These are phyloP conservation scores for Chirona hameri DNA, from an alignment of 2,888 invertebrate genomes.

Conservation along the genomic window DNA sequence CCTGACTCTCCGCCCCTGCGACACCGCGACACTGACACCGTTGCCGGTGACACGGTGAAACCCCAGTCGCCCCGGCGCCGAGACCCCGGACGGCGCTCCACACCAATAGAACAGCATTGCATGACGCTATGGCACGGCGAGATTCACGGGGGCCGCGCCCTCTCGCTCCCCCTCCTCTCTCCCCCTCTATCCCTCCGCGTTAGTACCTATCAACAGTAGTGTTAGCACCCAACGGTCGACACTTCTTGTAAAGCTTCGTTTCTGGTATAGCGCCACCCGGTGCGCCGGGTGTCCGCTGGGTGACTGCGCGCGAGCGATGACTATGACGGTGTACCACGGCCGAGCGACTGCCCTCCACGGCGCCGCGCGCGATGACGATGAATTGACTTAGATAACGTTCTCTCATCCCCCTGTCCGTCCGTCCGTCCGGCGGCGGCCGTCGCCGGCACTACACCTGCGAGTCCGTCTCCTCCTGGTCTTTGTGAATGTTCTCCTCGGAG, in stretches of 20 bases:
- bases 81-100: not conserved
- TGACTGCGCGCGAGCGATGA: not conserved
- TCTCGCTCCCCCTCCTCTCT: too few species aligned
- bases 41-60: too few species aligned
- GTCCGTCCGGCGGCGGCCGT: not conserved
- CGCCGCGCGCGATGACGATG: not conserved
- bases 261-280: not conserved
- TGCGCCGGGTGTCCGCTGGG: not conserved
- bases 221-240: not conserved
- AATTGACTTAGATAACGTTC: not conserved
- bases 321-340: not conserved
- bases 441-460: not conserved
- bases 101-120: not conserved
- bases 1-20: not conserved
- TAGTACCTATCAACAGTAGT: not conserved
- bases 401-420: too few species aligned
- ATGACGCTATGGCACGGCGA: not conserved
- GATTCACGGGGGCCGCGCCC: not conserved
- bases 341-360: not conserved
- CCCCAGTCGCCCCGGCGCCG: too few species aligned
- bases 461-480: not conserved
- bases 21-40: not conserved
- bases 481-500: conserved; percentile 5
- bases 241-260: not conserved
- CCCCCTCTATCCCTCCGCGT: not conserved